These are phyloP conservation scores for Lucifuga dentata DNA, from an alignment of 2,113 vertebrate genomes.

Conservation along the genomic window DNA sequence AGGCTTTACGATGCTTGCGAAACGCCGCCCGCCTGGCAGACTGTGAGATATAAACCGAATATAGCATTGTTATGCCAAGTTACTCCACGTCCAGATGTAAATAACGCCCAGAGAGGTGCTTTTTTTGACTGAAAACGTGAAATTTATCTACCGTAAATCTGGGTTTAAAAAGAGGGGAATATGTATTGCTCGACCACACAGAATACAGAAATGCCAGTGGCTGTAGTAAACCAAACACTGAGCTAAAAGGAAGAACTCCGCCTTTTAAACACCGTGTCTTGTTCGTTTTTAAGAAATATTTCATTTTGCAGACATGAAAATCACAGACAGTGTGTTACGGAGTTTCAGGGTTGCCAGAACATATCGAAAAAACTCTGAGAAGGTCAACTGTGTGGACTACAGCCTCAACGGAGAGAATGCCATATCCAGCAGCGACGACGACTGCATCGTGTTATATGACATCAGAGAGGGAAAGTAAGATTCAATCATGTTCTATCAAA, in stretches of 20 bases:
- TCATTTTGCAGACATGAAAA: conserved; percentile 85
- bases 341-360: conserved; percentile 97
- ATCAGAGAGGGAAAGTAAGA: conserved; percentile 95
- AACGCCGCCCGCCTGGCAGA: conserved; percentile 25
- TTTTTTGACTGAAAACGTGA: too few relatives aligned
- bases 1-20: accelerated
- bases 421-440: conserved; percentile 96
- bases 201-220: background rate
- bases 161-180: too few relatives aligned
- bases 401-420: conserved; percentile 94
- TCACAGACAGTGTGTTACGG: conserved; percentile 93
- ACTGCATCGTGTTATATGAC: conserved; percentile 96
- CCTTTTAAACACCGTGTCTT: too few relatives aligned
- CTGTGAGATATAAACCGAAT: accelerated
- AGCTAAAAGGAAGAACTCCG: background rate
- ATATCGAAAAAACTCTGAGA: conserved; percentile 92
- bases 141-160: too few relatives aligned
- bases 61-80: accelerated
- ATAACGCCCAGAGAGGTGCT: too few relatives aligned
- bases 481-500: background rate
- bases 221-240: background rate
- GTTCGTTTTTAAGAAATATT: background rate
- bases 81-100: accelerated
- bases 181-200: background rate
- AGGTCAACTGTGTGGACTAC: conserved; percentile 97